Base-by-base conservation (phyloP, 92 coral and sea anemone genomes). In the Palythoa grandiflora region DNA sequence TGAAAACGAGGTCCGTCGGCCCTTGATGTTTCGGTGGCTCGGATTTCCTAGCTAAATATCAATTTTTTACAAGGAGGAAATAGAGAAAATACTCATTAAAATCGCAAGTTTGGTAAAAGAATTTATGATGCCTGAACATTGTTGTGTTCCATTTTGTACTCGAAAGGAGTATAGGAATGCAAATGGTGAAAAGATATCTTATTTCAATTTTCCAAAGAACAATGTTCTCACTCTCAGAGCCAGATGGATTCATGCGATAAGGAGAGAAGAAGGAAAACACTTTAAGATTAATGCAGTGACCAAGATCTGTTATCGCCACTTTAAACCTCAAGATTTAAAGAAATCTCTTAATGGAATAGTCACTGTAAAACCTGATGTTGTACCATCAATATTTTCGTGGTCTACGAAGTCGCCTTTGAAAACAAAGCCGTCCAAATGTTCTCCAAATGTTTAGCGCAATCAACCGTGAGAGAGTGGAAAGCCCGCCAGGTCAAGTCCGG, bases 131-230 rank as follows among this genome's bases (percentile, higher is more conserved):
- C 66, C 66, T 59, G n/a, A 59, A 14, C 66, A 59, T 59, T 59
- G 66, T 59, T 59, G 66, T 59, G 66, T 59, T 59, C 66, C 66
- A 59, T 59, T 59, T 59, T 14, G 66, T 59, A 59, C 66, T 59
- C n/a, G 13, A 59, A 59, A 59, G 66, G 66, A 19, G 19, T 59
- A 14, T 14, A 59, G n/a, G 66, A 59, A 11, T 59, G 66, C 0
- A 59, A 53, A 53, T 53, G 59, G 59, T 2, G 10, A 7, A 1
- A 53, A 53, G 9, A 2, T 53, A 7, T 53, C 3, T 53, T 53
- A 2, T 53, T 53, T 53, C 12, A 53, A 53, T 53, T 70, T 14
- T 70, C 39, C 74, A 2, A 14, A 53, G 59, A 1, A 53, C 59
- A 53, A 53, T n/a, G n/a, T n/a, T n/a, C n/a, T n/a, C 59, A 53